These are phyloP conservation scores for Xanthorhoe designata DNA, from an alignment of 2,888 invertebrate species.

Conservation along the genomic window DNA sequence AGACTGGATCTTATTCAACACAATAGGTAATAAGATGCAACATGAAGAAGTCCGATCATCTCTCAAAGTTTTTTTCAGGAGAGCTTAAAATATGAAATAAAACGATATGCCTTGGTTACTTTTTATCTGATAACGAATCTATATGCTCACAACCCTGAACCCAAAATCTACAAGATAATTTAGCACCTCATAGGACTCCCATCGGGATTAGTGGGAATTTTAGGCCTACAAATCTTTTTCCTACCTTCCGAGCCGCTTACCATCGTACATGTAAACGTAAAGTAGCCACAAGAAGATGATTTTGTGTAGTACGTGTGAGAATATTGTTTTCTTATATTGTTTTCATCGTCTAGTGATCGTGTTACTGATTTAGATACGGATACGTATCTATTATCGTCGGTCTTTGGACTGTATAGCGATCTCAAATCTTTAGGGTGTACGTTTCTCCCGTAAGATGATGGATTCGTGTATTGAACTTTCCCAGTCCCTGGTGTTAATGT, in stretches of 20 bases:
- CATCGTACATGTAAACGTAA: conserved; percentile 93
- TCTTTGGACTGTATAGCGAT: conserved; percentile 64
- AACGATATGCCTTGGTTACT: background rate
- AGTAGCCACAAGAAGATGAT: conserved; percentile 94
- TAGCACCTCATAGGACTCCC: conserved; percentile 88
- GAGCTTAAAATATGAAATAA: background rate
- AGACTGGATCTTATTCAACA: conserved; percentile 7
- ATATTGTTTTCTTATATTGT: conserved; percentile 89
- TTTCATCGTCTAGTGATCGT: conserved; percentile 87
- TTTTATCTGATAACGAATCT: conserved; percentile 6
- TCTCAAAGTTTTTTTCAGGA: background rate
- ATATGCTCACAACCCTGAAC: conserved; percentile 7
- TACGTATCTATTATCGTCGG: conserved; percentile 88
- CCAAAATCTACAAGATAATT: background rate
- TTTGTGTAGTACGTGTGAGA: conserved; percentile 94
- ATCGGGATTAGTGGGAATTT: conserved; percentile 91
- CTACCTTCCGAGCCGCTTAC: conserved; percentile 91
- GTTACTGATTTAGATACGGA: conserved; percentile 93
- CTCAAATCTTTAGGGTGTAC: conserved; percentile 70
- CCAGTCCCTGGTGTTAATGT: conserved; percentile 81
- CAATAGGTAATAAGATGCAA: background rate
- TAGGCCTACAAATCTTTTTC: conserved; percentile 93
- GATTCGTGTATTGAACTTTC: conserved; percentile 69
- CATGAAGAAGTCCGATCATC: background rate
- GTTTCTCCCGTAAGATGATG: conserved; percentile 59